Evolutionary conservation across 1,140 invertebrate species (phyloP).

Genomic region (Phenacoccus solenopsis): DNA sequence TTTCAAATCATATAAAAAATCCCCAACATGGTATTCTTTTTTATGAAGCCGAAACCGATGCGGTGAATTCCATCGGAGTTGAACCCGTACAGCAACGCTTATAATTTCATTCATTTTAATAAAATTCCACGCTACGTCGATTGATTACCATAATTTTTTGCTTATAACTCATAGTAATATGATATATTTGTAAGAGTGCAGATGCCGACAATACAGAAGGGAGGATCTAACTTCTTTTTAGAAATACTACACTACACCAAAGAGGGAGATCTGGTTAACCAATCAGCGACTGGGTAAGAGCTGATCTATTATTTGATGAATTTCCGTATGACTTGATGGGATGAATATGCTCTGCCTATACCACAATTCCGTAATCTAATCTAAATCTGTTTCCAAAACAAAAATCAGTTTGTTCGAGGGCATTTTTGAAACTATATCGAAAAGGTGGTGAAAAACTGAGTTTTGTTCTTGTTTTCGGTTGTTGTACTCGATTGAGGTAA

Average conservation of each 20-base stretch:
- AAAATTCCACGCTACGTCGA: neutral
- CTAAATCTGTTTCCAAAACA: no score
- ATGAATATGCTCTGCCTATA: neutral
- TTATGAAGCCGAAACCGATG: no score
- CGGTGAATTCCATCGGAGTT: neutral
- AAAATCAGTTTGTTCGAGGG: neutral
- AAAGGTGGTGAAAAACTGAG: no score
- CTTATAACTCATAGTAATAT: neutral
- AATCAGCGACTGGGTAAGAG: neutral
- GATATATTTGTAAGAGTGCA: neutral
- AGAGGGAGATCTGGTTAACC: neutral
- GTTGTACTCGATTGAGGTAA: no score
- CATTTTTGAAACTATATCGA: neutral
- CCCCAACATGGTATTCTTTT: no score
- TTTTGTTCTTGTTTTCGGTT: no score
- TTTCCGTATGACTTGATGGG: neutral
- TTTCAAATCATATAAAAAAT: no score
- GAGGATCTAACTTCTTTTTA: neutral
- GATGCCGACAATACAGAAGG: neutral
- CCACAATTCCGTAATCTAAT: no score
- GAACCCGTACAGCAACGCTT: neutral
- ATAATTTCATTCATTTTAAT: conserved; percentile 4
- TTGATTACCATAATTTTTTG: conserved; percentile 3
- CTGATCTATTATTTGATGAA: neutral
- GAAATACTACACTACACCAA: neutral